Evolutionary conservation across 1,140 invertebrate genomes (phyloP), one percentile per base, ranked within the genome.

Genomic region (Hirudo medicinalis): DNA sequence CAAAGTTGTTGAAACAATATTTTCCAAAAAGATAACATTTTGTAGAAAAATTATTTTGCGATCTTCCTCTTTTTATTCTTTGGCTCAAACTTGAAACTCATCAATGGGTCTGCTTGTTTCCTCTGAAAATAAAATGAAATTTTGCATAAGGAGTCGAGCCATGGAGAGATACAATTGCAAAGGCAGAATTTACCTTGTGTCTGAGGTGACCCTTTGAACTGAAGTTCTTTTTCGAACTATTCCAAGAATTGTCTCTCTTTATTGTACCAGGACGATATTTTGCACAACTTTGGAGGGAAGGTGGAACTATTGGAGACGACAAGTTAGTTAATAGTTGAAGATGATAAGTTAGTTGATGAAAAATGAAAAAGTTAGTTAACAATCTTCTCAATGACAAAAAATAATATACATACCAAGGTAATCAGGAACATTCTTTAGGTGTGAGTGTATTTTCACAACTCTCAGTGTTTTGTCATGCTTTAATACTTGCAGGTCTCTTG

Each of bases 381-480:
- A 1, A 22, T 66, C n/a, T 27, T 66, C 25, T 25, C 25, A 27
- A 8, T 67, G 22, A 11, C 22, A 63, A 19, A 32, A 49, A 54
- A 17, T 54, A 55, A 32, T n/a, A 54, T 20, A 69, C 66, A 74
- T 71, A 82, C 82, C 85, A 76, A 97, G 89, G 79, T 98, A 99
- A 54, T 96, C 92, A 0, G 95, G 94, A 3, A 99, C 90, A 80
- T 97, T 87, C 74, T 90, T 87, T 66, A 99, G 83, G 68, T 96
- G 91, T 15, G 87, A 84, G 77, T 95, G 90, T 17, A 90, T 78
- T 79, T 88, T 88, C 0, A 95, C 89, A 2, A 89, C 90, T 77
- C 91, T 90, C n/a, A 94, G 80, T 0, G 90, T 76, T 81, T 92
- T 94, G 76, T 99, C 95, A 78, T 97, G 92, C 20, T 92, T 84